Conservation (phyloP, 2,113 vertebrate genomes). For the Eurystomus gularis region DNA sequence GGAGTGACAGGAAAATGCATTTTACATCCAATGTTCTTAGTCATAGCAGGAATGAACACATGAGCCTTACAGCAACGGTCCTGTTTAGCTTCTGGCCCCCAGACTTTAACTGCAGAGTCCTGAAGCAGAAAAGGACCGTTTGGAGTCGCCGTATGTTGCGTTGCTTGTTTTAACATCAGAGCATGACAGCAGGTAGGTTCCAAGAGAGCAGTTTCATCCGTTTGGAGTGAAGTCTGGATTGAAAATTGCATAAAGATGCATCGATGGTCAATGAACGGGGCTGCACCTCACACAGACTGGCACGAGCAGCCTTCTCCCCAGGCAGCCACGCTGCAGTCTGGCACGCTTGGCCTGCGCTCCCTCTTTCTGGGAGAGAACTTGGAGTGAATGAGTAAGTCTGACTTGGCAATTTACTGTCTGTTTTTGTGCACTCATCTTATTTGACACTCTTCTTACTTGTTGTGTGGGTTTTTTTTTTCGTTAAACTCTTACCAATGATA, state of each 20-base stretch:
- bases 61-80: not conserved
- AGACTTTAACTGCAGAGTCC: not conserved
- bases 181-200: not conserved
- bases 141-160: not conserved
- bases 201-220: not conserved
- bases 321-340: not conserved
- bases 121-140: not conserved
- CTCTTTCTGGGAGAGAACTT: not conserved
- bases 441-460: not conserved
- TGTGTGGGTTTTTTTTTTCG: not conserved
- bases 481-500: not conserved
- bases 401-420: not conserved
- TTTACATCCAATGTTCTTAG: slow-evolving; percentile 44
- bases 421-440: not conserved
- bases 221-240: not conserved
- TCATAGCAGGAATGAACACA: not conserved
- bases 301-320: not conserved
- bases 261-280: not conserved
- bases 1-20: slow-evolving; percentile 43
- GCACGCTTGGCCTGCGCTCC: not conserved
- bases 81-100: not conserved
- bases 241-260: not conserved
- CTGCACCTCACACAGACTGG: not conserved
- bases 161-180: not conserved
- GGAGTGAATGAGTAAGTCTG: not conserved